phyloP scores from a whole-genome alignment of 2,888 invertebrate genomes.

The Thymelicus acteon region DNA sequence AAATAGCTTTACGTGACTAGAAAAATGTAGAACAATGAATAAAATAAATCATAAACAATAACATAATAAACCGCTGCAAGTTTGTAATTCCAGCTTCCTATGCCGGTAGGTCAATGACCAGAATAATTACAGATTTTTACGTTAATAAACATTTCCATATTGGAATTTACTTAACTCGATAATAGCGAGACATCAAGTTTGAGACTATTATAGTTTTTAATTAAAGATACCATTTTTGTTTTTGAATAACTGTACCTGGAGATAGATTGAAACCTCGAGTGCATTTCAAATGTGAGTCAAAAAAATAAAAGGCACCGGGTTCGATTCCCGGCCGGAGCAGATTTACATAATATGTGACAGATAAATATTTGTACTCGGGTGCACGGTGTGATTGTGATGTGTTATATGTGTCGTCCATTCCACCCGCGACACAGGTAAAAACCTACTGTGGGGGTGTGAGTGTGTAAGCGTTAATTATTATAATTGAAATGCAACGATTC shows the following conservation, averaged over 20 bases:
- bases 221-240: background rate
- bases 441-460: too few relatives aligned
- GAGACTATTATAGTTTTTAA: background rate
- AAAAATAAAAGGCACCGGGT: too few relatives aligned
- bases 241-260: background rate
- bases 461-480: too few relatives aligned
- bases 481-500: too few relatives aligned
- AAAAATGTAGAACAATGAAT: background rate
- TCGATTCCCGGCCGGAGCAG: too few relatives aligned
- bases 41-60: conserved; percentile 8
- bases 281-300: too few relatives aligned
- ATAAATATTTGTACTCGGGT: too few relatives aligned
- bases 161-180: background rate
- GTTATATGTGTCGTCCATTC: too few relatives aligned
- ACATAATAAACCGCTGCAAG: background rate
- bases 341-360: too few relatives aligned
- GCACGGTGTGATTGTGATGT: too few relatives aligned
- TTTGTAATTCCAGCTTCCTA: background rate
- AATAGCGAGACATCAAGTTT: background rate
- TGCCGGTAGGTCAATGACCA: conserved; percentile 13
- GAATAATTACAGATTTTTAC: conserved; percentile 1
- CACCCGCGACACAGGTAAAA: too few relatives aligned
- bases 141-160: background rate
- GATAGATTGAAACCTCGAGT: too few relatives aligned
- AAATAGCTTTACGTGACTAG: background rate